Base-by-base conservation (phyloP, 2,113 vertebrate genomes). In the Microtus oregoni region DNA sequence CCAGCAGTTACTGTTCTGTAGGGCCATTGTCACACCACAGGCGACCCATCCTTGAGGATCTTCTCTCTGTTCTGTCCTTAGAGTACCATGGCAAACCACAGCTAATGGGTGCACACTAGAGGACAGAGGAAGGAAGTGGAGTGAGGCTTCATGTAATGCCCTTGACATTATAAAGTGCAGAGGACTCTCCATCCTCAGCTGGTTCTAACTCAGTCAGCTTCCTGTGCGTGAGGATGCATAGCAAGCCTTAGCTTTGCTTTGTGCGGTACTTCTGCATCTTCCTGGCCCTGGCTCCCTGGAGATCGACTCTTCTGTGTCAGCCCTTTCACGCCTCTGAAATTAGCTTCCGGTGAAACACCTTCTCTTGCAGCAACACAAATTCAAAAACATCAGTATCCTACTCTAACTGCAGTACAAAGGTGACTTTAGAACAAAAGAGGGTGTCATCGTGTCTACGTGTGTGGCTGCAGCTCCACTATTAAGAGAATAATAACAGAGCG, bases 271-370 rank as follows among this genome's bases (percentile, higher is more conserved):
- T 76, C 35, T 91, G 65, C 47, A 22, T 28, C n/a, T 61, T 47
- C 38, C 47, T 35, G 28, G 47, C 14, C 61, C 26, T 22, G n/a
- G n/a, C 61, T 87, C 24, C 24, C 47, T 78, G 58, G 73, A 86
- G 52, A 73, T 14, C 8, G 8, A 24, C 0, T 47, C 32, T 58
- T 94, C 68, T 92, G 11, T n/a, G 5, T 77, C 38, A 75, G 26
- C 35, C 20, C 67, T 91, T 83, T 86, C 32, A 28, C 30, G 72
- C 50, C 82, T 91, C 63, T 92, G 32, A 94, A 94, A 83, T 91
- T 41, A 94, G 68, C 83, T 86, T 78, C 14, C 26, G 24, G 38
- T 89, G 10, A 92, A 95, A 78, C 55, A 87, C 50, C 52, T 85
- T 75, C 76, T 82, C 47, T 87, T 47, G 24, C 81, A 92, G 24